phyloP scores from a whole-genome alignment of 2,797 vertebrate species.

The Intellagama lesueurii region DNA sequence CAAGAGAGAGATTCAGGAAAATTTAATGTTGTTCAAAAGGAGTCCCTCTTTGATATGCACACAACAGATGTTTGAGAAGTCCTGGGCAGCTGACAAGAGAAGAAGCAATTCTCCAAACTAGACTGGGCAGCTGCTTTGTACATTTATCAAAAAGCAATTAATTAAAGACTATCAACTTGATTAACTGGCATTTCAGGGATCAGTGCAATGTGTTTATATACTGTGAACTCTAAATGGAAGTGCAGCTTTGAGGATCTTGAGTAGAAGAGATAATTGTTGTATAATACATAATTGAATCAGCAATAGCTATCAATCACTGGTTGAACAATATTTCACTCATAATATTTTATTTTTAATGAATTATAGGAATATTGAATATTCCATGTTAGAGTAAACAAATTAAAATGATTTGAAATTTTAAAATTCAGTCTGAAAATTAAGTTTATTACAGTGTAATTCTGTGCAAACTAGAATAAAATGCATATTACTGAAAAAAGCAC shows the following conservation, averaged over 20 bases:
- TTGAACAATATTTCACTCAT: neutral
- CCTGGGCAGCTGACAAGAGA: constrained; percentile 15
- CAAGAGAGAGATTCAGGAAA: neutral
- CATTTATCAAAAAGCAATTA: neutral
- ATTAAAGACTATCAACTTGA: neutral
- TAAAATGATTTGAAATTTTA: no score
- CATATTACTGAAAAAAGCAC: neutral
- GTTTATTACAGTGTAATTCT: neutral
- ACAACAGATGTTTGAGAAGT: constrained; percentile 11
- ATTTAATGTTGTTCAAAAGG: neutral
- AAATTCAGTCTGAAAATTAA: neutral
- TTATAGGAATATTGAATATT: neutral
- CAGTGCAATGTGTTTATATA: neutral
- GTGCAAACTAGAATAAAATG: neutral
- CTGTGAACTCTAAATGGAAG: neutral
- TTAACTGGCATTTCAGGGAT: neutral
- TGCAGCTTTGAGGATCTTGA: neutral
- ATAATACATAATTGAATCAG: neutral
- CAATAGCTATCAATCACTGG: neutral
- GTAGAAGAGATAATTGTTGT: neutral
- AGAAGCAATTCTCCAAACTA: constrained; percentile 13
- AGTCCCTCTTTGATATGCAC: neutral
- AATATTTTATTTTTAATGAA: neutral
- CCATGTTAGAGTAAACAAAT: neutral
- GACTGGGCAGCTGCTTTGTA: neutral